phyloP scores from a whole-genome alignment of 2,888 invertebrate species.

The Portevinia maculata region DNA sequence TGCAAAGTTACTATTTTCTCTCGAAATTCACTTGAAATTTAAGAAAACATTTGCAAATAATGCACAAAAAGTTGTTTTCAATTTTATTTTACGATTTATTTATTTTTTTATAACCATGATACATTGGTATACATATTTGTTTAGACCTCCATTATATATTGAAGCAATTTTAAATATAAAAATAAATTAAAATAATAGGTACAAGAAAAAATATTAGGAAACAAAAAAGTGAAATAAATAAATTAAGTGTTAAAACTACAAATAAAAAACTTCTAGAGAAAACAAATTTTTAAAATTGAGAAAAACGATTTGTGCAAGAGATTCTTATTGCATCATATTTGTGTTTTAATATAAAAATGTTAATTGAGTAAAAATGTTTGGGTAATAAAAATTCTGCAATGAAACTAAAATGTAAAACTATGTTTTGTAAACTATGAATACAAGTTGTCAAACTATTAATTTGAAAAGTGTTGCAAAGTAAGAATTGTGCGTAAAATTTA shows the following conservation, averaged over 20 bases:
- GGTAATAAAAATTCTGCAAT: neutral
- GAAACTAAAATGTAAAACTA: neutral
- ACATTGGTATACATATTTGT: slow-evolving; percentile 33
- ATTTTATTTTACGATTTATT: slow-evolving; percentile 75
- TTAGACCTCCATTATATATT: slow-evolving; percentile 37
- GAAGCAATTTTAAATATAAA: slow-evolving; percentile 11
- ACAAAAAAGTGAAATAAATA: neutral
- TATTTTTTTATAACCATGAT: slow-evolving; percentile 37
- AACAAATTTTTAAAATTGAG: slow-evolving; percentile 79
- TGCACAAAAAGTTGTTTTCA: slow-evolving; percentile 83
- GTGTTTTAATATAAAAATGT: slow-evolving; percentile 22
- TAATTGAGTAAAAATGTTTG: neutral
- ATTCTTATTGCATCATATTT: slow-evolving; percentile 79
- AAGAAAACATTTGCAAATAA: slow-evolving; percentile 77
- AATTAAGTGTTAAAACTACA: slow-evolving; percentile 6
- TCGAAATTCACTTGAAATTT: slow-evolving; percentile 28
- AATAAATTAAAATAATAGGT: too few species aligned
- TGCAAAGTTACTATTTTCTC: slow-evolving; percentile 26
- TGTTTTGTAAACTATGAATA: neutral
- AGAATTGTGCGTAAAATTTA: neutral
- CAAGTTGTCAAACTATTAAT: neutral
- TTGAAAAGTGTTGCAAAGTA: neutral
- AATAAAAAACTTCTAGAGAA: slow-evolving; percentile 6
- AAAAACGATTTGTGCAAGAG: slow-evolving; percentile 83
- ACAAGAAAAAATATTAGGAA: slow-evolving; percentile 3